Evolutionary conservation across 2,888 invertebrate species (phyloP).

Genomic region (Nemotelus nigrinus): DNA sequence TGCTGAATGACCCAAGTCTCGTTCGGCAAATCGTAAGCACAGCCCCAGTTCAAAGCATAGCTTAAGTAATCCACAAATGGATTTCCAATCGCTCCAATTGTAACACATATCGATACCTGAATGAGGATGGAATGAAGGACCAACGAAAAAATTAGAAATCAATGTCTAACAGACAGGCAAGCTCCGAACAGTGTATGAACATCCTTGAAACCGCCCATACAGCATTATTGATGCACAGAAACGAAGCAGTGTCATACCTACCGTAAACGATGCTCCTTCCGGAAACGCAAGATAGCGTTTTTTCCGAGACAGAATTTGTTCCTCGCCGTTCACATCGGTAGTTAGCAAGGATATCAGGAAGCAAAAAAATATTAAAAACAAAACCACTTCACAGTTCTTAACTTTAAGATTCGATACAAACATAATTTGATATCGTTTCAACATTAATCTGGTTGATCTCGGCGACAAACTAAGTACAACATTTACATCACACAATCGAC

Average conservation of each 20-base stretch:
- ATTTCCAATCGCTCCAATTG: slow-evolving; percentile 70
- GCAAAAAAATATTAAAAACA: neutral
- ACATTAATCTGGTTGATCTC: no score
- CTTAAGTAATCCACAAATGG: slow-evolving; percentile 70
- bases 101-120: slow-evolving; percentile 70
- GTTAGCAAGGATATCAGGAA: neutral
- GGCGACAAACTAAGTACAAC: no score
- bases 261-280: slow-evolving; percentile 69
- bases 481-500: no score
- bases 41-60: slow-evolving; percentile 76
- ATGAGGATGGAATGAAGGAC: neutral
- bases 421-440: no score
- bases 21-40: slow-evolving; percentile 73
- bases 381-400: neutral
- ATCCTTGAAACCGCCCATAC: no score
- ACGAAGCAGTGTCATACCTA: slow-evolving; percentile 57
- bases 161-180: no score
- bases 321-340: neutral
- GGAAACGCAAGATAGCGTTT: slow-evolving; percentile 69
- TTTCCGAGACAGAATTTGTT: slow-evolving; percentile 56
- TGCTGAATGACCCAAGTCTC: slow-evolving; percentile 67
- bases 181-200: no score
- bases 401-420: no score
- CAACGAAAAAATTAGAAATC: no score
- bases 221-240: neutral